Percentiles rank a stretch among this genome's conserved stretches.
These are phyloP conservation scores for Uloborus plumipes DNA, from an alignment of 2,888 invertebrate species.

Conservation along the genomic window DNA sequence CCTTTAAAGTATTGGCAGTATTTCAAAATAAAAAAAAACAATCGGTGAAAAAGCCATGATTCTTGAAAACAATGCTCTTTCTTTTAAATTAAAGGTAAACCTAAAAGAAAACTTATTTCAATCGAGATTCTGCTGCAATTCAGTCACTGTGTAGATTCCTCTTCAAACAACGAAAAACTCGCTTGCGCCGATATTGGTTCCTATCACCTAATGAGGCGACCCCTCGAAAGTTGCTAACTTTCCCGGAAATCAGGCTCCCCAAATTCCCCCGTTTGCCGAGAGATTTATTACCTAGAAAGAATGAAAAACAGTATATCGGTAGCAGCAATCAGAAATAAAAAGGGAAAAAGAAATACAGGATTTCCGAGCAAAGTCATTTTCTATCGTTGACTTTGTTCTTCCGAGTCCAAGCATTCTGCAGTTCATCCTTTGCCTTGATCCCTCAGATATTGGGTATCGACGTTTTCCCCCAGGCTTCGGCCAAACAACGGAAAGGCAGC, in stretches of 20 bases:
- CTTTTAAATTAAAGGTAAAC: too few relatives aligned
- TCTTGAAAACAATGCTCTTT: too few relatives aligned
- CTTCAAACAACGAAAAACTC: too few relatives aligned
- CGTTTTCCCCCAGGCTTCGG: conserved; percentile 36
- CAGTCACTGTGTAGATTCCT: too few relatives aligned
- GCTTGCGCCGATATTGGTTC: too few relatives aligned
- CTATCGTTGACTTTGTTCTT: conserved; percentile 60
- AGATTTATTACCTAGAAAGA: conserved; percentile 37
- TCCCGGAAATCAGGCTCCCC: conserved; percentile 3
- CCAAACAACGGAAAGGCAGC: conserved; percentile 51
- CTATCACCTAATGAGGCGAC: conserved; percentile 13
- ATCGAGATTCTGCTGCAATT: too few relatives aligned
- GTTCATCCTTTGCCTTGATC: conserved; percentile 54
- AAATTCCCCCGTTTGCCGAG: not conserved
- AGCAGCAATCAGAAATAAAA: conserved; percentile 38
- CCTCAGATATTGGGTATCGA: conserved; percentile 62
- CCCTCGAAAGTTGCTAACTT: conserved; percentile 1
- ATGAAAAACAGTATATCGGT: conserved; percentile 23
- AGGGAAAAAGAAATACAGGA: conserved; percentile 43
- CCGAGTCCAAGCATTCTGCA: conserved; percentile 47
- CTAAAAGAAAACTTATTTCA: too few relatives aligned
- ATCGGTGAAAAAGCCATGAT: too few relatives aligned
- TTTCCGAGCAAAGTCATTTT: conserved; percentile 60
- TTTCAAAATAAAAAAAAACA: too few relatives aligned
- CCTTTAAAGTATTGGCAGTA: too few relatives aligned